phyloP scores from a whole-genome alignment of 2,888 invertebrate species.

The Rhyacophila evoluta region DNA sequence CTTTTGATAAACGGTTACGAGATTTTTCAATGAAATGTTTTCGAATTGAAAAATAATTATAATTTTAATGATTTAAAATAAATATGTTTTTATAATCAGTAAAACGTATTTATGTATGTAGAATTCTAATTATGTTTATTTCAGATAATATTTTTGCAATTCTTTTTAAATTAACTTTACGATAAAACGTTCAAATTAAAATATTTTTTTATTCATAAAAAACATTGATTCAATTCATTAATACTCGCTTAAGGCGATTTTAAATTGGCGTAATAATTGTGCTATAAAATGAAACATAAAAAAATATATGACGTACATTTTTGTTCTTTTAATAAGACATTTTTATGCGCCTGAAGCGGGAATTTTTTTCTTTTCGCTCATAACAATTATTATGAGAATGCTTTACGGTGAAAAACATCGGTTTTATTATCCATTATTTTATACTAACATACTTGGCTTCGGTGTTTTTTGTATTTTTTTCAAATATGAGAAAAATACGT shows the following conservation, averaged over 20 bases:
- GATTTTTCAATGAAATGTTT: too few relatives aligned
- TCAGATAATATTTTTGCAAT: too few relatives aligned
- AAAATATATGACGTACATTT: not conserved
- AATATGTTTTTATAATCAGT: too few relatives aligned
- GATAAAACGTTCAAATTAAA: not conserved
- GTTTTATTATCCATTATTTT: constrained; percentile 22
- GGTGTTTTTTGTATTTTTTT: not conserved
- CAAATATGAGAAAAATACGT: not conserved
- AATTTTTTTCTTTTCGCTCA: not conserved
- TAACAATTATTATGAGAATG: constrained; percentile 22
- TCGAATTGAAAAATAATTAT: too few relatives aligned
- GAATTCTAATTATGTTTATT: too few relatives aligned
- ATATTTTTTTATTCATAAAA: not conserved
- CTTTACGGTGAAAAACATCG: constrained; percentile 3
- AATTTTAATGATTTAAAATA: too few relatives aligned
- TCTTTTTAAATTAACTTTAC: too few relatives aligned
- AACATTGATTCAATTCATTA: constrained; percentile 22
- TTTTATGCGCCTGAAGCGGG: constrained; percentile 11
- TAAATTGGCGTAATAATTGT: not conserved
- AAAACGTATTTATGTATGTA: too few relatives aligned
- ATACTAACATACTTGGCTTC: not conserved
- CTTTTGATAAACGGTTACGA: too few relatives aligned
- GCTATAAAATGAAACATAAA: constrained; percentile 7
- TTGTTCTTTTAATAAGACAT: constrained; percentile 22
- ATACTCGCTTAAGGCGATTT: not conserved